Conservation (phyloP, 2,113 vertebrate genomes). For the Lepus europaeus region DNA sequence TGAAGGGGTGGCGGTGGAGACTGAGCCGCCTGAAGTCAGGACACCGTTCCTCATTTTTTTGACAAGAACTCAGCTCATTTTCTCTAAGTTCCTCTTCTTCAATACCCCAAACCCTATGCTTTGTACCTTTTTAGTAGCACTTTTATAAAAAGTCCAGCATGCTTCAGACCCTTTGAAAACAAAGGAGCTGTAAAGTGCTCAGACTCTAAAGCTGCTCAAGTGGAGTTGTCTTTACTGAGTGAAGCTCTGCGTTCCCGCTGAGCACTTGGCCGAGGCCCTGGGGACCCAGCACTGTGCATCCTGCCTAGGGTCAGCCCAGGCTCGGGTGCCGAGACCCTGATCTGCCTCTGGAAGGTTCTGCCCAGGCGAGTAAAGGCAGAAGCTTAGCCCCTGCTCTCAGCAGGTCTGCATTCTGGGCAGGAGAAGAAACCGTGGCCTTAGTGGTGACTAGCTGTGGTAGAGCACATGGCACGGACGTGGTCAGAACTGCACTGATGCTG, state of each 20-base stretch:
- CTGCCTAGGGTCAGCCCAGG: too few relatives aligned
- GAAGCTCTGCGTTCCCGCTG: background rate
- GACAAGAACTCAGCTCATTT: background rate
- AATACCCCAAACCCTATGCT: background rate
- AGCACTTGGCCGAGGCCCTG: background rate
- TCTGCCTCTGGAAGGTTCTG: too few relatives aligned
- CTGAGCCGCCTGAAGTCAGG: background rate
- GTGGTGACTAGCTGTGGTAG: too few relatives aligned
- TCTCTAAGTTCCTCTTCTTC: background rate
- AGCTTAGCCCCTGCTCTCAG: background rate
- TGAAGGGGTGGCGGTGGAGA: background rate
- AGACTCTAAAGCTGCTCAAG: background rate
- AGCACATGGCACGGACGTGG: too few relatives aligned
- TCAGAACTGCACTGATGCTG: too few relatives aligned
- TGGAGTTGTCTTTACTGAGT: background rate
- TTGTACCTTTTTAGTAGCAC: background rate
- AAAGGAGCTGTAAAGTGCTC: background rate
- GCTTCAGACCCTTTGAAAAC: background rate
- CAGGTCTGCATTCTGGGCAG: background rate
- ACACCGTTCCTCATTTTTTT: background rate
- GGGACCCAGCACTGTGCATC: accelerated
- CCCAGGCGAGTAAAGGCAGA: too few relatives aligned
- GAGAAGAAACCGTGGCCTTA: background rate
- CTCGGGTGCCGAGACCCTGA: too few relatives aligned
- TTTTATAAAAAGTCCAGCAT: background rate